Evolutionary conservation across 2,888 invertebrate genomes (phyloP).

Genomic region (Spialia ferax): DNA sequence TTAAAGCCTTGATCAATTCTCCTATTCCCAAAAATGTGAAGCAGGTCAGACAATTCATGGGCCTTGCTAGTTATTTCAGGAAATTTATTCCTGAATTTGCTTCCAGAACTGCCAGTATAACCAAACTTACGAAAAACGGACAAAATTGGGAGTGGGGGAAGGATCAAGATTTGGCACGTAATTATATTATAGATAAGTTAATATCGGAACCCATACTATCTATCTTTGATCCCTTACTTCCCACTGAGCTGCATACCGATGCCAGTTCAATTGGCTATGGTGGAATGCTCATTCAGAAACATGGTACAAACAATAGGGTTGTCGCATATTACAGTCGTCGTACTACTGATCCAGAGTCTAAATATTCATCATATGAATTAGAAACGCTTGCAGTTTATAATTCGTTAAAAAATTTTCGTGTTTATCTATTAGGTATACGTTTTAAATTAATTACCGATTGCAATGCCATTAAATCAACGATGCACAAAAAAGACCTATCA

Average conservation of each 20-base stretch:
- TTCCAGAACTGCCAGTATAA: conserved; percentile 46
- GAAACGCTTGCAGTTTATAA: conserved; percentile 57
- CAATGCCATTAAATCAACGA: conserved; percentile 48
- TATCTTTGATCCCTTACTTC: conserved; percentile 46
- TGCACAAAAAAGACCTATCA: conserved; percentile 48
- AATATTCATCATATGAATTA: conserved; percentile 53
- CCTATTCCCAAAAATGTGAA: conserved; percentile 42
- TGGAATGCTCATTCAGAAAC: conserved; percentile 56
- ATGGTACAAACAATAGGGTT: conserved; percentile 43
- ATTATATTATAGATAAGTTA: conserved; percentile 48
- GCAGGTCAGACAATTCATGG: conserved; percentile 43
- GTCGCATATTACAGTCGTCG: conserved; percentile 46
- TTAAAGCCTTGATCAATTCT: conserved; percentile 43
- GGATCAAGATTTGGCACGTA: conserved; percentile 49
- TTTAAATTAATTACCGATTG: conserved; percentile 52
- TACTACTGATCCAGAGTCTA: conserved; percentile 11
- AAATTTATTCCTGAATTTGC: conserved; percentile 48
- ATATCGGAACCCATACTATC: conserved; percentile 46
- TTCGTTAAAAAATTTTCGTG: conserved; percentile 51
- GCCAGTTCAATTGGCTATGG: conserved; percentile 52
- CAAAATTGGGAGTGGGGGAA: conserved; percentile 43
- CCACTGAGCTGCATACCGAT: conserved; percentile 50
- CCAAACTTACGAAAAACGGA: conserved; percentile 46
- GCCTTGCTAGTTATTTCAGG: conserved; percentile 51
- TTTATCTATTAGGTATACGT: conserved; percentile 45